Percentiles rank a stretch among this genome's conserved stretches.
These are phyloP conservation scores for Mormyrus hasselquistii DNA, from an alignment of 2,797 vertebrate genomes.

Conservation along the genomic window DNA sequence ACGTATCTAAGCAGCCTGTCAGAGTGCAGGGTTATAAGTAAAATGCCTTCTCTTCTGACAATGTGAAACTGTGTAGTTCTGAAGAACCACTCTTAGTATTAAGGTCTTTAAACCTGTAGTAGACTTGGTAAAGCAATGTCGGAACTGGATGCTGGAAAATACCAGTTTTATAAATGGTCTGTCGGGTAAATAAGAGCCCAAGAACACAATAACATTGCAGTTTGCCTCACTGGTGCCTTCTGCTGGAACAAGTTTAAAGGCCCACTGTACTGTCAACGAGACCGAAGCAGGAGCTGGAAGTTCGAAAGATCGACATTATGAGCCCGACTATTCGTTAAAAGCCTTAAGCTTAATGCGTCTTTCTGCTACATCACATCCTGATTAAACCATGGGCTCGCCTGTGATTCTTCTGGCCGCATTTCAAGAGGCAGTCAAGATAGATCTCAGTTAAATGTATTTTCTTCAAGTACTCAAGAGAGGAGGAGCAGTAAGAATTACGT, in stretches of 20 bases:
- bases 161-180: conserved; percentile 26
- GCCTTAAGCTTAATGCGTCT: not conserved
- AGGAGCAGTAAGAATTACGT: not conserved
- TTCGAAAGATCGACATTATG: conserved; percentile 16
- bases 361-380: not conserved
- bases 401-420: not conserved
- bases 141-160: not conserved
- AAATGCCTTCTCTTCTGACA: not conserved
- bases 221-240: conserved; percentile 34
- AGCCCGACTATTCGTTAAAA: not conserved
- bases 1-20: not conserved
- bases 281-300: conserved; percentile 29
- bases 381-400: not conserved
- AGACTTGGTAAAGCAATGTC: not conserved
- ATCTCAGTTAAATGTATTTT: not conserved
- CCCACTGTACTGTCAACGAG: conserved; percentile 16
- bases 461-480: not conserved
- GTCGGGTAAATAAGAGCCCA: conserved; percentile 36
- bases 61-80: not conserved
- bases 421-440: conserved; percentile 2
- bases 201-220: conserved; percentile 29
- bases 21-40: not conserved
- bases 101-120: not conserved
- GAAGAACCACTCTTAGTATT: not conserved
- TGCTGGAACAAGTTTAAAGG: conserved; percentile 24